phyloP scores from a whole-genome alignment of 2,797 vertebrate species.

The Chelon labrosus region DNA sequence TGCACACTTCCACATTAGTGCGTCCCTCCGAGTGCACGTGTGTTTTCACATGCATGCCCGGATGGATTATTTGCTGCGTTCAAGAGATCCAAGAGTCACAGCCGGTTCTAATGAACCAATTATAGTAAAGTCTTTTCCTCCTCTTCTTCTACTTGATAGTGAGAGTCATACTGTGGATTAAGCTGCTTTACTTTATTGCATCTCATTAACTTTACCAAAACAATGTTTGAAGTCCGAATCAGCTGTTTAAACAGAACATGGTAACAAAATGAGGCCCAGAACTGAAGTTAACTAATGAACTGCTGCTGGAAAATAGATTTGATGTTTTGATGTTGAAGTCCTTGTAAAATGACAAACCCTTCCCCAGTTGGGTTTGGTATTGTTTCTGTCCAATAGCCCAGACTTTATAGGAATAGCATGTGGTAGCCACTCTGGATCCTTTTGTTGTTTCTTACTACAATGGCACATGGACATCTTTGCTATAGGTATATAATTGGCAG shows the following conservation, averaged over 20 bases:
- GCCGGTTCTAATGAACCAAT: constrained; percentile 77
- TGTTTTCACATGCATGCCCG: constrained; percentile 12
- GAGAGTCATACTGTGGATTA: constrained; percentile 61
- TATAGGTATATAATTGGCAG: no score
- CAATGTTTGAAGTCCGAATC: constrained; percentile 64
- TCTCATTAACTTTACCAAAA: constrained; percentile 69
- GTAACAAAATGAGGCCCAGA: constrained; percentile 22
- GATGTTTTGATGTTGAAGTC: constrained; percentile 1
- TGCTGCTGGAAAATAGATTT: background rate
- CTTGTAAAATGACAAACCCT: background rate
- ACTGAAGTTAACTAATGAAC: constrained; percentile 28
- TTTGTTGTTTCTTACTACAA: no score
- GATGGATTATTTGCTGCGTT: constrained; percentile 64
- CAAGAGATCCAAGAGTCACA: constrained; percentile 60
- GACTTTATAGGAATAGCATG: no score
- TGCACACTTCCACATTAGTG: constrained; percentile 21
- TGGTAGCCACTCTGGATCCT: no score
- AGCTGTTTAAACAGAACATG: constrained; percentile 46
- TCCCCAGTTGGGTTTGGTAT: no score
- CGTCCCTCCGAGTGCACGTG: constrained; percentile 21
- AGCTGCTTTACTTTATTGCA: constrained; percentile 67
- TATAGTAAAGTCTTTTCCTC: constrained; percentile 62
- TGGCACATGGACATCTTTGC: no score
- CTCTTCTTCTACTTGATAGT: constrained; percentile 58
- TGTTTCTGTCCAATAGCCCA: no score